phyloP scores from a whole-genome alignment of 2,113 vertebrate species.

The Colius striatus region DNA sequence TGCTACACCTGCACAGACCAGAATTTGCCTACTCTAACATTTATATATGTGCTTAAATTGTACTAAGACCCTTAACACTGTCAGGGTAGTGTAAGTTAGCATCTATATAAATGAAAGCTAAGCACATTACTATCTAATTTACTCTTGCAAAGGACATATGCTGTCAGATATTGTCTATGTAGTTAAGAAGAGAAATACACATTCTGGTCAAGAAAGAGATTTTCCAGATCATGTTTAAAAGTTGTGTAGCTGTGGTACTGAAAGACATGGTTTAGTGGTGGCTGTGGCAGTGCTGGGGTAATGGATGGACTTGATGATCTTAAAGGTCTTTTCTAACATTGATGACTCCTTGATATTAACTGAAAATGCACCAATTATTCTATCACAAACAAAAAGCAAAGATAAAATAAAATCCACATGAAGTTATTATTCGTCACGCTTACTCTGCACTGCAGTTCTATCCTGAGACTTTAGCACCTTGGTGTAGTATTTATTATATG shows the following conservation, averaged over 20 bases:
- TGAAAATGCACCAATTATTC: background rate
- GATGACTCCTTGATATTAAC: background rate
- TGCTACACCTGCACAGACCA: background rate
- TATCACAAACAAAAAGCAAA: background rate
- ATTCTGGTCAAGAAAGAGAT: background rate
- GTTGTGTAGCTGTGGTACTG: too few relatives aligned
- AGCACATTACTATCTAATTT: background rate
- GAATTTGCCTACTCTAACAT: background rate
- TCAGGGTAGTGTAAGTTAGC: background rate
- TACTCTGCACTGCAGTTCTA: background rate
- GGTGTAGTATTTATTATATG: background rate
- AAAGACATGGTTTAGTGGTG: too few relatives aligned
- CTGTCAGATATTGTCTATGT: background rate
- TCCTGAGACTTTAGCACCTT: background rate
- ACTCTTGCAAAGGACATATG: background rate
- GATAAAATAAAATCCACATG: background rate
- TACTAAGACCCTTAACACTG: background rate
- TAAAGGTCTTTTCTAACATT: too few relatives aligned
- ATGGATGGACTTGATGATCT: too few relatives aligned
- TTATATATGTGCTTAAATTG: background rate
- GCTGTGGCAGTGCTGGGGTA: too few relatives aligned
- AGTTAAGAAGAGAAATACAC: background rate
- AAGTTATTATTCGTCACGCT: accelerated
- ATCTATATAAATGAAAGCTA: background rate
- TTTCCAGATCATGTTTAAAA: background rate